Evolutionary conservation across 2,113 vertebrate species (phyloP).

Genomic region (Mormyrus lacerda): DNA sequence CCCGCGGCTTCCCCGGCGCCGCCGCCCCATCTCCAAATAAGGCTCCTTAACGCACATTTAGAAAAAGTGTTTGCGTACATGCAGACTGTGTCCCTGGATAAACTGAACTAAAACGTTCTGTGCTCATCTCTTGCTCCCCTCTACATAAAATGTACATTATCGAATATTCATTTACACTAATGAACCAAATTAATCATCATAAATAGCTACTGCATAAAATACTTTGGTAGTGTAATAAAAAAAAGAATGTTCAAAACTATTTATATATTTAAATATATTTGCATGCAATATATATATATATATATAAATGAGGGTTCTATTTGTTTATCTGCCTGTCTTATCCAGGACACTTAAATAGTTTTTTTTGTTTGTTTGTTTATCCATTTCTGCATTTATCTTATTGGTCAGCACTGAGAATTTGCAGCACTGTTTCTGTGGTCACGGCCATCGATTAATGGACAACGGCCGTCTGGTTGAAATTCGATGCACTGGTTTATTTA

Average conservation of each 20-base stretch:
- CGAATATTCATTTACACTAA: neutral
- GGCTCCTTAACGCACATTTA: neutral
- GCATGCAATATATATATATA: too few relatives aligned
- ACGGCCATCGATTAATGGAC: neutral
- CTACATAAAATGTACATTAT: neutral
- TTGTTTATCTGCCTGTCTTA: neutral
- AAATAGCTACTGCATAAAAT: neutral
- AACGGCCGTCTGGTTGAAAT: neutral
- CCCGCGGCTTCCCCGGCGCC: neutral
- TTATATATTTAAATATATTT: neutral
- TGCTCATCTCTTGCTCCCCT: neutral
- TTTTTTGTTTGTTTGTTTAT: neutral
- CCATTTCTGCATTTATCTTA: neutral
- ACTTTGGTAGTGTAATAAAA: neutral
- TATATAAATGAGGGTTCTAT: neutral
- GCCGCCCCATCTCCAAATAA: neutral
- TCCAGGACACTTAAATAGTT: neutral
- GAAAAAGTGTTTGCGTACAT: neutral
- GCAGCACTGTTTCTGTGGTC: neutral
- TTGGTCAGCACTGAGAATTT: neutral
- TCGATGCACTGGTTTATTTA: neutral
- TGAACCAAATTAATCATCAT: neutral
- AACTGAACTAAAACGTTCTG: neutral
- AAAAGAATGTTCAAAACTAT: neutral
- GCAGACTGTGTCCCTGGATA: neutral